Percentiles rank a stretch among this genome's conserved stretches.
Conservation (phyloP, 2,888 invertebrate species). For the Gandaritis pyraliata region DNA sequence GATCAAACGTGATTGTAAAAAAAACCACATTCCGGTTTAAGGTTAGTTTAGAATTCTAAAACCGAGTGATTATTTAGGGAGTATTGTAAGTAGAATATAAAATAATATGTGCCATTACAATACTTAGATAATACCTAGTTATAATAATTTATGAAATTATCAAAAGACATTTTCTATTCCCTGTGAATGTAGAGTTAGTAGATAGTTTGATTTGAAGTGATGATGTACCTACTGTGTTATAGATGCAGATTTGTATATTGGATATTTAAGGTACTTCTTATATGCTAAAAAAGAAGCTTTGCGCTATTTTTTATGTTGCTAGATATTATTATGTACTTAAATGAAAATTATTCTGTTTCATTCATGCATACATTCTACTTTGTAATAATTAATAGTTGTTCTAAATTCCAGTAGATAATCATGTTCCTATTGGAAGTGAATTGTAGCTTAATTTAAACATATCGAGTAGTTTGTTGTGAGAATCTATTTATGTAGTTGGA, state of each 20-base stretch:
- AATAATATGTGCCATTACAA: conserved; percentile 15
- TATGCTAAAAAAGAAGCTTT: no score
- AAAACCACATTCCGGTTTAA: background rate
- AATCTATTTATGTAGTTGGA: conserved; percentile 24
- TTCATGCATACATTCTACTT: background rate
- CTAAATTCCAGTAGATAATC: conserved; percentile 15
- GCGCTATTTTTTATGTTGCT: conserved; percentile 7
- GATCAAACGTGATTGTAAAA: background rate
- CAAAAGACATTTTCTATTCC: conserved; percentile 19
- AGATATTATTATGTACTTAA: conserved; percentile 16
- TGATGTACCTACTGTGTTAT: background rate
- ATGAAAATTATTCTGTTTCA: background rate
- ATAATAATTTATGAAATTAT: background rate
- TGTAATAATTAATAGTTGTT: conserved; percentile 1
- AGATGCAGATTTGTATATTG: background rate
- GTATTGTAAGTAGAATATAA: conserved; percentile 1
- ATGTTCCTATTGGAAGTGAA: background rate
- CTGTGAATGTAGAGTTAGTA: background rate
- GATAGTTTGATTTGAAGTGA: background rate
- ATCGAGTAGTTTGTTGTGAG: conserved; percentile 26
- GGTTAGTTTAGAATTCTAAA: background rate
- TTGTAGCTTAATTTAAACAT: conserved; percentile 19
- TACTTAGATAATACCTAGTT: conserved; percentile 3
- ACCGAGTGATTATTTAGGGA: background rate
- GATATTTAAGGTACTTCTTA: background rate